phyloP scores from a whole-genome alignment of 2,888 invertebrate species.

The Lissocephala sabroskyi region DNA sequence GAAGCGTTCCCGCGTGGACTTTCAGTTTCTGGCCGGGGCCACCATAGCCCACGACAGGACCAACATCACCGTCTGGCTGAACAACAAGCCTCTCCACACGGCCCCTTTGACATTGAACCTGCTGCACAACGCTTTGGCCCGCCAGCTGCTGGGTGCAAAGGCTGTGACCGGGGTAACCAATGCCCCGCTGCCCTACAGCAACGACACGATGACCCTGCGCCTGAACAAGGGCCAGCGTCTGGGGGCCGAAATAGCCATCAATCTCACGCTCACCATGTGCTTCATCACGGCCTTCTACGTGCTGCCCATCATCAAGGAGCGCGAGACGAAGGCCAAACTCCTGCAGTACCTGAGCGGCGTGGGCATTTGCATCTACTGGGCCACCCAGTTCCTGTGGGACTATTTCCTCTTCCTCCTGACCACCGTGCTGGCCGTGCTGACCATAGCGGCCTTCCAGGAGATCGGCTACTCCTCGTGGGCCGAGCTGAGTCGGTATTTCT shows the following conservation, averaged over 20 bases:
- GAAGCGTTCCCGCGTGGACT: slow-evolving; percentile 49
- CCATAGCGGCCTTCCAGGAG: slow-evolving; percentile 77
- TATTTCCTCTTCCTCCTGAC: slow-evolving; percentile 77
- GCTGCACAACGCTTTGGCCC: slow-evolving; percentile 76
- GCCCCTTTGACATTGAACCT: slow-evolving; percentile 78
- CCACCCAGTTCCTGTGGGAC: slow-evolving; percentile 76
- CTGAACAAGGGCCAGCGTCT: slow-evolving; percentile 40
- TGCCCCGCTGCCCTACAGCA: slow-evolving; percentile 78
- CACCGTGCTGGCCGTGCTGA: slow-evolving; percentile 76
- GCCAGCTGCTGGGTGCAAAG: slow-evolving; percentile 29
- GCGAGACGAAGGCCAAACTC: slow-evolving; percentile 79
- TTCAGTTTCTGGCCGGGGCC: slow-evolving; percentile 75
- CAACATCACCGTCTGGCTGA: slow-evolving; percentile 79
- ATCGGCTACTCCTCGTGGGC: slow-evolving; percentile 71
- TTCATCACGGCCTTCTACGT: slow-evolving; percentile 78
- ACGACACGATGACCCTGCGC: slow-evolving; percentile 73
- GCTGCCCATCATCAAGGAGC: slow-evolving; percentile 77
- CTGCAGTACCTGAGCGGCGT: slow-evolving; percentile 83
- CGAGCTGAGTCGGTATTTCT: slow-evolving; percentile 30
- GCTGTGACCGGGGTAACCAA: slow-evolving; percentile 74
- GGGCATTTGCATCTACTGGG: slow-evolving; percentile 80
- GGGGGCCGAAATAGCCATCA: slow-evolving; percentile 78
- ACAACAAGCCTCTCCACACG: slow-evolving; percentile 83
- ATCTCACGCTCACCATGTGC: slow-evolving; percentile 80
- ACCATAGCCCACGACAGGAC: slow-evolving; percentile 61